Evolutionary conservation across 2,113 vertebrate genomes (phyloP).

Genomic region (Nothobranchius kuhntae): DNA sequence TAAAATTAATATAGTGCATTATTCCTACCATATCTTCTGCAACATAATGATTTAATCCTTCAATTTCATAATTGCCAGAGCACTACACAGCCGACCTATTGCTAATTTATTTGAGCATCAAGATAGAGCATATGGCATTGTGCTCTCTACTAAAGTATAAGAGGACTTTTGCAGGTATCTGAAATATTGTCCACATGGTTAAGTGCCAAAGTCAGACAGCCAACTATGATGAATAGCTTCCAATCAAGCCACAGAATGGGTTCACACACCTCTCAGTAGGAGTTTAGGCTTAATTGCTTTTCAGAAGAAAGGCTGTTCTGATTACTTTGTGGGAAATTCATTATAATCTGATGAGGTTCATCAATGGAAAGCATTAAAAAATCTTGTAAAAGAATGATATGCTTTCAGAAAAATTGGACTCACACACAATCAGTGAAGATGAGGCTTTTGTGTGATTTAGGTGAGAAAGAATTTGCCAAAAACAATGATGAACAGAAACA

Average conservation of each 20-base stretch:
- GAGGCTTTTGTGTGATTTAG: constrained; percentile 32
- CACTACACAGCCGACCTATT: too few species aligned
- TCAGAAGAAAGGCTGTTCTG: constrained; percentile 53
- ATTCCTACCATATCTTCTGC: too few species aligned
- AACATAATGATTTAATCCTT: too few species aligned
- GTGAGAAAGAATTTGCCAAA: constrained; percentile 13
- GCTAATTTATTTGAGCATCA: constrained; percentile 1
- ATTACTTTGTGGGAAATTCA: constrained; percentile 52
- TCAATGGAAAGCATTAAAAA: constrained; percentile 43
- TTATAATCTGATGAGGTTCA: constrained; percentile 52
- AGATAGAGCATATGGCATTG: not conserved
- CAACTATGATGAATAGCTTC: constrained; percentile 74
- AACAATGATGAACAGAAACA: not conserved
- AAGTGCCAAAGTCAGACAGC: constrained; percentile 26
- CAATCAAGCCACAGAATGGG: constrained; percentile 66
- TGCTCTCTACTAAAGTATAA: not conserved
- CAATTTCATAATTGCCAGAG: too few species aligned
- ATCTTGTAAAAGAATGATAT: constrained; percentile 54
- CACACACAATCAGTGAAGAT: constrained; percentile 20
- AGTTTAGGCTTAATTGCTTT: constrained; percentile 65
- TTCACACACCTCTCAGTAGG: constrained; percentile 60
- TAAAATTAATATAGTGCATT: too few species aligned
- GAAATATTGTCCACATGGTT: constrained; percentile 3
- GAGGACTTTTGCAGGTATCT: constrained; percentile 3
- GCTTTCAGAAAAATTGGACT: constrained; percentile 46